These are phyloP conservation scores for Haemorhous mexicanus DNA, from an alignment of 2,113 vertebrate species.

Conservation along the genomic window DNA sequence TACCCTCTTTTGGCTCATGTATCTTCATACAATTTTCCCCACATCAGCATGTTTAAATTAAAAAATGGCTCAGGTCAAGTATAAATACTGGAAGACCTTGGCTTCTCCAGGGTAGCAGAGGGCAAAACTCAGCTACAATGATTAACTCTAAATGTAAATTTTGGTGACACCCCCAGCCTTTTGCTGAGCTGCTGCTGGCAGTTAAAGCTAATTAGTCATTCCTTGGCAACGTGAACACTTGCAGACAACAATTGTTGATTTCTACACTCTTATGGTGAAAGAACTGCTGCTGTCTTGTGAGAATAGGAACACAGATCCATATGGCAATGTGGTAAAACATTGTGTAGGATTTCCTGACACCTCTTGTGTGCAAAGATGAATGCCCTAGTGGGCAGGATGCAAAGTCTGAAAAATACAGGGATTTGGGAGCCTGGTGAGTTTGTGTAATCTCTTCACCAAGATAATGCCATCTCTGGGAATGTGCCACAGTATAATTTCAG, in stretches of 20 bases:
- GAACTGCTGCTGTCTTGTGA: neutral
- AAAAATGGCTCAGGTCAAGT: neutral
- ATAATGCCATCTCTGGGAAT: neutral
- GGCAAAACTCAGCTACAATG: neutral
- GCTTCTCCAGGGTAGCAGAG: neutral
- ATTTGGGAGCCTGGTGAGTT: neutral
- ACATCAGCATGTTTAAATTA: neutral
- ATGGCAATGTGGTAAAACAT: neutral
- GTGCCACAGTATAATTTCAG: neutral
- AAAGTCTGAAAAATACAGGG: neutral
- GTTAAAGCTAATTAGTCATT: neutral
- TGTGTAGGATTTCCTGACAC: neutral
- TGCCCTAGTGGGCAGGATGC: neutral
- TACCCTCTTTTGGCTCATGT: neutral
- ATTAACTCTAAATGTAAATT: neutral
- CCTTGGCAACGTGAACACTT: neutral
- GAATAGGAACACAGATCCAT: neutral
- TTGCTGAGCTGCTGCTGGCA: neutral
- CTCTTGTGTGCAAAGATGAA: neutral
- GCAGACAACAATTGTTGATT: neutral
- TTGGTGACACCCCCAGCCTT: neutral
- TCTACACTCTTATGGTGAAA: neutral
- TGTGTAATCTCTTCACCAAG: neutral
- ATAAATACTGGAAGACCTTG: neutral
- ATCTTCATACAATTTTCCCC: neutral